Evolutionary conservation across 2,113 vertebrate species (phyloP), one percentile per base, ranked within the genome.

Genomic region (Chinchilla lanigera): DNA sequence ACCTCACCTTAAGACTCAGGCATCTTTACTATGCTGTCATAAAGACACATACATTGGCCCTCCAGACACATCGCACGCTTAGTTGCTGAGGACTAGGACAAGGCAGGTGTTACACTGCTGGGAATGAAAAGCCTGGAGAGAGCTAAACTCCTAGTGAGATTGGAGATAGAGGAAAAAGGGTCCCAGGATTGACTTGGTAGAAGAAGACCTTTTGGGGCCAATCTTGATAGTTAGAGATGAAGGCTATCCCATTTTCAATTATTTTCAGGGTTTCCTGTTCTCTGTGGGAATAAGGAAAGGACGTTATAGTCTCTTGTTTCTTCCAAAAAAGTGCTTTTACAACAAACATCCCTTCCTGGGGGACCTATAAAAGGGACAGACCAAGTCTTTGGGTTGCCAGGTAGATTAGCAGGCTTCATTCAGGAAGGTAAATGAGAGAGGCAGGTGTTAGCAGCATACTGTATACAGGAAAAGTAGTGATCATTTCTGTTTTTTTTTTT

Each of bases 401-500:
- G 63, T 47, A 92, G 58, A 67, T 20, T 28, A 75, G 52, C 86
- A 35, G 44, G 58, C 78, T 86, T 91, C 22, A 65, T 24, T 33
- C 61, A 80, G 87, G 60, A 60, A 94, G 69, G 47, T 10, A 26
- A 1, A 13, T 44, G 77, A 95, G n/a, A 67, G 54, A 73, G 30
- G 58, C 38, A 73, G 16, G 3, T 69, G 60, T 28, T 38, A 9
- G 17, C 4, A 47, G 82, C 52, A 14, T 7, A 58, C 4, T 9
- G 1, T 9, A 26, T 4, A 22, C 26, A 71, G 54, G 60, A 89
- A 35, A 90, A 52, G 4, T 30, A 87, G 90, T 77, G 17, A 81
- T 50, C 6, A 7, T 44, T 81, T 95, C 61, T 94, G 67, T 14
- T 93, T 97, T 96, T 95, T 69, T 35, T 90, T 82, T 95, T 73